Percentiles rank a stretch among this genome's conserved stretches.
Conservation (phyloP, 2,113 vertebrate species). For the Noturus placidus region DNA sequence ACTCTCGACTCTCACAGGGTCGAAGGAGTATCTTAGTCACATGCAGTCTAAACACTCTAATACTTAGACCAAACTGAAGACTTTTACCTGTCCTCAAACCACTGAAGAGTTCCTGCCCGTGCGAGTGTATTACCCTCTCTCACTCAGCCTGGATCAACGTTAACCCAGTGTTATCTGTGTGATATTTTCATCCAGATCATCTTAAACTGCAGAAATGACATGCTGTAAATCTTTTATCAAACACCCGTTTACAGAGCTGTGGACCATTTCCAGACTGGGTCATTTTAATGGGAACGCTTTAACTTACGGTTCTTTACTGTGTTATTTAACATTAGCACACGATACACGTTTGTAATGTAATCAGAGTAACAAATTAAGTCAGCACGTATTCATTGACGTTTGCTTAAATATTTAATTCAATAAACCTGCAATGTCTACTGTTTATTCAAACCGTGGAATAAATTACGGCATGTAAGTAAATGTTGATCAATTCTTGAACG, state of each 20-base stretch:
- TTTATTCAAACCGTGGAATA: neutral
- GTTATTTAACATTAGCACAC: neutral
- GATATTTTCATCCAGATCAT: neutral
- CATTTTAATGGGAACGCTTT: neutral
- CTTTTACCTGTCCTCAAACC: constrained; percentile 60
- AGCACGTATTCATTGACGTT: neutral
- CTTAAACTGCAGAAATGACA: neutral
- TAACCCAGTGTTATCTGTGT: neutral
- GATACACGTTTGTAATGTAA: neutral
- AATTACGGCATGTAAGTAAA: neutral
- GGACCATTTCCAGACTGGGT: neutral
- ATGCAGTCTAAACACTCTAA: constrained; percentile 69
- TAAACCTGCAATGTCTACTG: neutral
- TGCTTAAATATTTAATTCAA: neutral
- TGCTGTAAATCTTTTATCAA: neutral
- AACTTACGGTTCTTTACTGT: neutral
- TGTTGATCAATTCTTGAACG: neutral
- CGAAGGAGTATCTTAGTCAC: constrained; percentile 58
- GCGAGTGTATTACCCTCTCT: constrained; percentile 15
- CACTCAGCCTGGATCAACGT: constrained; percentile 22
- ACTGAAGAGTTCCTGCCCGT: constrained; percentile 26
- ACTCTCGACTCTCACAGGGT: constrained; percentile 35
- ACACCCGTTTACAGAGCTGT: neutral
- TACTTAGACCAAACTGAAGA: constrained; percentile 38
- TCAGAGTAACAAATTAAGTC: neutral